Percentiles rank a stretch among this genome's conserved stretches.
These are phyloP conservation scores for Euthynnus affinis DNA, from an alignment of 2,797 vertebrate species.

Conservation along the genomic window DNA sequence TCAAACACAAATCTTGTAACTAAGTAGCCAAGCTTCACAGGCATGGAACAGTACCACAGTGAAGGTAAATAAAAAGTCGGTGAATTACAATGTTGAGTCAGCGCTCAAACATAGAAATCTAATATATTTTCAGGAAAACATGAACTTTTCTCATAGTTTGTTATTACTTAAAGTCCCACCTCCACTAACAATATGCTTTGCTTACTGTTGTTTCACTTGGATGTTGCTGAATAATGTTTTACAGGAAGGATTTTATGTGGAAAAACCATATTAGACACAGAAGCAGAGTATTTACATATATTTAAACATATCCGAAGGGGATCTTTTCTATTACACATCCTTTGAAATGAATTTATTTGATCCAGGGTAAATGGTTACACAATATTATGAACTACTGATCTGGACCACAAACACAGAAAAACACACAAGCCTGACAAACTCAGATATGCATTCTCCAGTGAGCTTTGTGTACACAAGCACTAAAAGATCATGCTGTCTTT, in stretches of 20 bases:
- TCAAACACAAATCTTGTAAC: constrained; percentile 35
- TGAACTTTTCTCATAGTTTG: not conserved
- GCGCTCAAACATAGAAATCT: not conserved
- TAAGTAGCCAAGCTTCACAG: constrained; percentile 16
- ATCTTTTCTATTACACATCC: not conserved
- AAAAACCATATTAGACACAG: too few relatives aligned
- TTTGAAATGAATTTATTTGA: not conserved
- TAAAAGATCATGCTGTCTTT: too few relatives aligned
- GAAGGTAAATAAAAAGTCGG: constrained; percentile 17
- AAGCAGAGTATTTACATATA: too few relatives aligned
- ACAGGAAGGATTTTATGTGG: too few relatives aligned
- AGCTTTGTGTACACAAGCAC: not conserved
- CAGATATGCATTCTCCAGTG: not conserved
- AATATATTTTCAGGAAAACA: not conserved
- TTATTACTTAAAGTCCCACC: not conserved
- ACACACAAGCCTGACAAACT: not conserved
- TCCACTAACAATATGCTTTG: too few relatives aligned
- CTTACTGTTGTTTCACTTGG: too few relatives aligned
- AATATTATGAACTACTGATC: not conserved
- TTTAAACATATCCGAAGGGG: too few relatives aligned
- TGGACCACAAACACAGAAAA: not conserved
- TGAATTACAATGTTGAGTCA: constrained; percentile 25
- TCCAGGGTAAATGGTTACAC: too few relatives aligned
- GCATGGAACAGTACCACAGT: not conserved
- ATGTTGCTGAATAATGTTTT: not conserved